Conservation (phyloP, 2,888 invertebrate genomes). For the Parnassius orleans region DNA sequence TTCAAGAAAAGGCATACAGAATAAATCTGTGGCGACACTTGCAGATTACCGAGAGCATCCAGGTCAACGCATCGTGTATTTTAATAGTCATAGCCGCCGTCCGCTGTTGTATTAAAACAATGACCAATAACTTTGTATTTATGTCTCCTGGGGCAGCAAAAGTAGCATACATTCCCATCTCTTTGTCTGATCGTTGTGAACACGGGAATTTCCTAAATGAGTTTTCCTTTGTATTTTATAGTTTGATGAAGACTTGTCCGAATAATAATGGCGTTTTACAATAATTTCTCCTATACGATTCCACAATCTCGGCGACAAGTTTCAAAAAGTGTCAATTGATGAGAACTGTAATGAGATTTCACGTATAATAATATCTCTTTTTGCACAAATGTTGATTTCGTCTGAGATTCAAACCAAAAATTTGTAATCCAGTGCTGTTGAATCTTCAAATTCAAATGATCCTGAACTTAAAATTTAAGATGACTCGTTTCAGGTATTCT, state of each 20-base stretch:
- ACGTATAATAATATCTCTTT: too few species aligned
- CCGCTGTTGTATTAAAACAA: constrained; percentile 69
- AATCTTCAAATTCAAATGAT: too few species aligned
- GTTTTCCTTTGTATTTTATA: constrained; percentile 11
- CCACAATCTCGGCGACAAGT: too few species aligned
- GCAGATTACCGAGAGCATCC: constrained; percentile 47
- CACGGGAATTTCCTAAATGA: constrained; percentile 13
- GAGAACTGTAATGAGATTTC: too few species aligned
- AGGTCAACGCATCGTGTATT: constrained; percentile 61
- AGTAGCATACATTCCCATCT: constrained; percentile 43
- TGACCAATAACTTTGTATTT: constrained; percentile 72
- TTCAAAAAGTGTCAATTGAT: too few species aligned
- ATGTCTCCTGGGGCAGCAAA: constrained; percentile 58
- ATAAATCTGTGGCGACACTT: constrained; percentile 38
- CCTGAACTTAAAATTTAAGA: too few species aligned
- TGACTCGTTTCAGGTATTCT: too few species aligned
- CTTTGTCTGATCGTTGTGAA: constrained; percentile 8
- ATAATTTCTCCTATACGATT: too few species aligned
- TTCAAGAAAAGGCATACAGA: constrained; percentile 32
- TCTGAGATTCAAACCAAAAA: too few species aligned
- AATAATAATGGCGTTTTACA: too few species aligned
- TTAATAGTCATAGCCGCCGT: constrained; percentile 60
- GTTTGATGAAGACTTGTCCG: not conserved
- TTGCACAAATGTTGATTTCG: too few species aligned
- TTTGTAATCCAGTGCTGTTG: too few species aligned